Evolutionary conservation across 2,888 invertebrate species (phyloP).

Genomic region (Serrognathus titanus): DNA sequence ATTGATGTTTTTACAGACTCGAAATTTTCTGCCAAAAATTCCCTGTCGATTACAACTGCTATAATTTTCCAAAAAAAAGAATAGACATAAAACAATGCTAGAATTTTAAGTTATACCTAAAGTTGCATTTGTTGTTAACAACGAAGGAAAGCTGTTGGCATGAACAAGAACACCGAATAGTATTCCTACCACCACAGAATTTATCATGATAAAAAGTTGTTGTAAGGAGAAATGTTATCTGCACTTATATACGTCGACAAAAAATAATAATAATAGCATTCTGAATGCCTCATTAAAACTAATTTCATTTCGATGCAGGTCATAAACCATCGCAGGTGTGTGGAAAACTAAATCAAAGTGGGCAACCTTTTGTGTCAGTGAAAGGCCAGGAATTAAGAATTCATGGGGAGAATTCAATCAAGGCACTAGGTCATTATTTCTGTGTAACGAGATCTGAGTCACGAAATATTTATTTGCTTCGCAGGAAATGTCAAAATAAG

Average conservation of each 20-base stretch:
- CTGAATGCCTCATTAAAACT: slow-evolving; percentile 26
- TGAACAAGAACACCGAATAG: slow-evolving; percentile 20
- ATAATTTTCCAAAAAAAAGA: slow-evolving; percentile 8
- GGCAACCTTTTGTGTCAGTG: neutral
- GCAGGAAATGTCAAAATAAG: no score
- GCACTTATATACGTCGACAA: slow-evolving; percentile 22
- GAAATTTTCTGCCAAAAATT: slow-evolving; percentile 62
- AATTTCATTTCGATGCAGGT: slow-evolving; percentile 28
- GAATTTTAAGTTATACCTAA: slow-evolving; percentile 55
- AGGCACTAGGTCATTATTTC: neutral
- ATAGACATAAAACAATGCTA: neutral
- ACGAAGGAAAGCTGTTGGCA: slow-evolving; percentile 65
- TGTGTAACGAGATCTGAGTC: neutral
- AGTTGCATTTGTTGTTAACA: slow-evolving; percentile 70
- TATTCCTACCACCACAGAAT: slow-evolving; percentile 3
- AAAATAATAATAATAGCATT: slow-evolving; percentile 21
- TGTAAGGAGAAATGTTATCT: slow-evolving; percentile 6
- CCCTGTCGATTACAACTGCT: slow-evolving; percentile 71
- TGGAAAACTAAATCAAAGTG: slow-evolving; percentile 17
- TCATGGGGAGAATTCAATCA: slow-evolving; percentile 23
- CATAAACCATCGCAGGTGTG: slow-evolving; percentile 25
- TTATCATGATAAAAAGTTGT: neutral
- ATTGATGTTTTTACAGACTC: slow-evolving; percentile 61
- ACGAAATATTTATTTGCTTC: neutral
- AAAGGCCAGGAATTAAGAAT: slow-evolving; percentile 26